Evolutionary conservation across 2,797 vertebrate genomes (phyloP).

Genomic region (Schizothorax lantsangensis): DNA sequence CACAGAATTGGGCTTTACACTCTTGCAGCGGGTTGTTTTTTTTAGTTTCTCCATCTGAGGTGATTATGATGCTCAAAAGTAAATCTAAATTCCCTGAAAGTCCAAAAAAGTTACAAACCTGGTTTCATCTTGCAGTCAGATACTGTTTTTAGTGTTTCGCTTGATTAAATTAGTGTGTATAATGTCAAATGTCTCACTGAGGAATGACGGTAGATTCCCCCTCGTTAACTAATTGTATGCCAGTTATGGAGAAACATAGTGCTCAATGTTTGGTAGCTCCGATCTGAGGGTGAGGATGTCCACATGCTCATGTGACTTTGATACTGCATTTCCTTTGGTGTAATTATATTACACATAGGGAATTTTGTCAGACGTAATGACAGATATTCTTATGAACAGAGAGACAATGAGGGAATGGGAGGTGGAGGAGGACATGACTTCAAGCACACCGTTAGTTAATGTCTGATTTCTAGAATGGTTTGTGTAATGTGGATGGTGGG

Average conservation of each 20-base stretch:
- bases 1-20: too few species aligned
- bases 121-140: neutral
- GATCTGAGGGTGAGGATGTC: constrained; percentile 55
- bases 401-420: neutral
- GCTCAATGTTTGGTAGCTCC: constrained; percentile 25
- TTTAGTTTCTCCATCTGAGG: neutral
- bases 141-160: constrained; percentile 6
- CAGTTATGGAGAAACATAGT: constrained; percentile 10
- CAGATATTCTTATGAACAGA: constrained; percentile 4
- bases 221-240: constrained; percentile 11
- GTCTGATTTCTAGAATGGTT: neutral
- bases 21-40: too few species aligned
- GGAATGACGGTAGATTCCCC: neutral
- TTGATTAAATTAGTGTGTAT: constrained; percentile 29
- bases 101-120: neutral
- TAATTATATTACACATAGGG: constrained; percentile 61
- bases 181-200: constrained; percentile 29
- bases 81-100: neutral
- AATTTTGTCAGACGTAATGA: constrained; percentile 50
- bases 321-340: constrained; percentile 66
- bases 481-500: neutral
- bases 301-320: constrained; percentile 65
- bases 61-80: neutral
- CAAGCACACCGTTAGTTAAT: neutral
- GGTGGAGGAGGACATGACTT: constrained; percentile 1